Conservation (phyloP, 1,140 invertebrate species). For the Neelides sp. region DNA sequence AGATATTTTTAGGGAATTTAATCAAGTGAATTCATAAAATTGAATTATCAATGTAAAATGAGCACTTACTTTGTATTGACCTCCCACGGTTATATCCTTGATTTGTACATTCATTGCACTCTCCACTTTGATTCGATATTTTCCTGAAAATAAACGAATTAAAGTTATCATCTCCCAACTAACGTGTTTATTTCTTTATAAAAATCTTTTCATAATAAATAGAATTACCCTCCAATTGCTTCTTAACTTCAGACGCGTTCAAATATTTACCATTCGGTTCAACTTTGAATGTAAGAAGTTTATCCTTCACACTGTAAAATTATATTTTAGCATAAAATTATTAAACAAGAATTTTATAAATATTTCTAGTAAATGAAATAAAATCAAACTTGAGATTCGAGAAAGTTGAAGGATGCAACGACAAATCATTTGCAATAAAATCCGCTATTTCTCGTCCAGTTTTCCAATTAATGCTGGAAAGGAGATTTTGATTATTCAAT, state of each 20-base stretch:
- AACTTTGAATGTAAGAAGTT: constrained; percentile 73
- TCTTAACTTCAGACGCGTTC: constrained; percentile 57
- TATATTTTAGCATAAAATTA: too few species aligned
- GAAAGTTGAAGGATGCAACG: constrained; percentile 44
- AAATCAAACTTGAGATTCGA: too few species aligned
- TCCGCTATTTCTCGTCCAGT: constrained; percentile 44
- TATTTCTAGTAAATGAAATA: too few species aligned
- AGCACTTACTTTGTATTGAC: too few species aligned
- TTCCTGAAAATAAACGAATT: neutral
- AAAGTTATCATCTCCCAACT: neutral
- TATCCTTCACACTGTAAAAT: constrained; percentile 49
- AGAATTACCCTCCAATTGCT: constrained; percentile 57
- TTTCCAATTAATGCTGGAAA: too few species aligned
- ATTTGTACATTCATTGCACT: neutral
- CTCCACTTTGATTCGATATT: neutral
- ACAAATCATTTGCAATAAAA: constrained; percentile 47
- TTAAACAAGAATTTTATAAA: too few species aligned
- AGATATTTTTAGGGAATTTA: too few species aligned
- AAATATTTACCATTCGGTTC: constrained; percentile 52
- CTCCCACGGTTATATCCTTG: neutral
- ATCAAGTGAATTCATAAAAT: too few species aligned
- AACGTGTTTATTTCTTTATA: too few species aligned
- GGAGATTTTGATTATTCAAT: too few species aligned
- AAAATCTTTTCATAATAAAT: too few species aligned
- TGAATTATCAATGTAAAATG: too few species aligned